Base-by-base conservation (phyloP, 2,888 invertebrate genomes). In the Cerceris rybyensis region DNA sequence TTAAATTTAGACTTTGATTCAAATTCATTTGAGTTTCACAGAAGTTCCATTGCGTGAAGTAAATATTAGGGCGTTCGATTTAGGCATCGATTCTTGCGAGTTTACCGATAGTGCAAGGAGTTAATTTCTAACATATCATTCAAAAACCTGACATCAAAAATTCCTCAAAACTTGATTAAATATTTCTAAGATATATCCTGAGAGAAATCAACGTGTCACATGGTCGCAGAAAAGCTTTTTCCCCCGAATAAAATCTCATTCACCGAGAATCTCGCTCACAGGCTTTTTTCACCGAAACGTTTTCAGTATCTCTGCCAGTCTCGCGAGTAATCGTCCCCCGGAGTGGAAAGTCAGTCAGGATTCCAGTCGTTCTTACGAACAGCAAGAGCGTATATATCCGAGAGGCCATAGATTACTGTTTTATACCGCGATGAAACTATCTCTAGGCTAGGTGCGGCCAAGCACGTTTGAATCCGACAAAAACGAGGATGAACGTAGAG, bases 371-470 rank as follows among this genome's bases (percentile, higher is more conserved):
- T 76, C 80, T 68, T 71, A 39, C 54, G 59, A 52, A n/a, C 68
- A 60, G 57, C 52, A 63, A 71, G 75, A 70, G 41, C 52, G 50
- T 54, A 57, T 60, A 58, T 65, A 58, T 66, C 59, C 46, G 57
- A 59, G 70, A 64, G 63, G 61, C 74, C 67, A 59, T 73, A 67
- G 80, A 83, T 83, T 77, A 72, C 75, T 70, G 75, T 83, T 83
- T 80, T 79, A 77, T 75, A 65, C 70, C 73, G 49, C 61, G 77
- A 84, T 75, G 84, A 75, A 84, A 80, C 82, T 75, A 78, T 75
- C 74, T 77, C 67, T 67, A 43, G 60, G 65, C 78, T 75, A 81
- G 82, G 82, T 57, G 69, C 58, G 79, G 78, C 71, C 65, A 58
- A 60, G 65, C 67, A 49, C 71, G 65, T 70, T 80, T 67, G 59